These are phyloP conservation scores for Eremobia ochroleuca DNA, from an alignment of 2,888 invertebrate species.

Conservation along the genomic window DNA sequence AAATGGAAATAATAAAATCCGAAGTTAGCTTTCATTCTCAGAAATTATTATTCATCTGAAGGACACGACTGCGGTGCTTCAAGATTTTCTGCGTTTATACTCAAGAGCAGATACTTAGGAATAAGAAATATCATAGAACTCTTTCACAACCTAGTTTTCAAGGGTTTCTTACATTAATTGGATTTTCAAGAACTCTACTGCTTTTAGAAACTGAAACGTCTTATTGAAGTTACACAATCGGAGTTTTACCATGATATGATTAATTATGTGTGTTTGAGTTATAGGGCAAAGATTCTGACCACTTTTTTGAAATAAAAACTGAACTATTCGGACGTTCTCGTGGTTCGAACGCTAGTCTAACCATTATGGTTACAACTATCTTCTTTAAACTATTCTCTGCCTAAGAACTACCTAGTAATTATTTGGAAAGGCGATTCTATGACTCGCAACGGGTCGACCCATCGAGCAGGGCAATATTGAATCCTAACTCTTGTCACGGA, in stretches of 20 bases:
- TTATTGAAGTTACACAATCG: slow-evolving; percentile 1
- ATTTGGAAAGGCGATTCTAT: slow-evolving; percentile 30
- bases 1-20: slow-evolving; percentile 30
- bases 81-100: slow-evolving; percentile 9
- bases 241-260: not conserved
- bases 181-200: not conserved
- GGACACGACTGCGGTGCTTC: slow-evolving; percentile 8
- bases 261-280: not conserved
- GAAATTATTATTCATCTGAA: slow-evolving; percentile 43
- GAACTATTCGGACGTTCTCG: slow-evolving; percentile 10
- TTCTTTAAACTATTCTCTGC: slow-evolving; percentile 12
- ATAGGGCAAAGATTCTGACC: not conserved
- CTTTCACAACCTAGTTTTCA: slow-evolving; percentile 9
- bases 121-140: slow-evolving; percentile 6
- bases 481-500: slow-evolving; percentile 54
- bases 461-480: slow-evolving; percentile 31
- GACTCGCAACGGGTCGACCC: slow-evolving; percentile 8
- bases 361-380: not conserved
- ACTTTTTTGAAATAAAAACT: slow-evolving; percentile 12
- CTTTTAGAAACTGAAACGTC: not conserved
- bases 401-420: slow-evolving; percentile 8
- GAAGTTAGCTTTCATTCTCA: slow-evolving; percentile 27
- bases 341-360: not conserved
- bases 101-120: slow-evolving; percentile 1
- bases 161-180: slow-evolving; percentile 19